Percentiles rank a stretch among this genome's conserved stretches.
phyloP scores from a whole-genome alignment of 2,888 invertebrate species.

The Vanessa cardui region DNA sequence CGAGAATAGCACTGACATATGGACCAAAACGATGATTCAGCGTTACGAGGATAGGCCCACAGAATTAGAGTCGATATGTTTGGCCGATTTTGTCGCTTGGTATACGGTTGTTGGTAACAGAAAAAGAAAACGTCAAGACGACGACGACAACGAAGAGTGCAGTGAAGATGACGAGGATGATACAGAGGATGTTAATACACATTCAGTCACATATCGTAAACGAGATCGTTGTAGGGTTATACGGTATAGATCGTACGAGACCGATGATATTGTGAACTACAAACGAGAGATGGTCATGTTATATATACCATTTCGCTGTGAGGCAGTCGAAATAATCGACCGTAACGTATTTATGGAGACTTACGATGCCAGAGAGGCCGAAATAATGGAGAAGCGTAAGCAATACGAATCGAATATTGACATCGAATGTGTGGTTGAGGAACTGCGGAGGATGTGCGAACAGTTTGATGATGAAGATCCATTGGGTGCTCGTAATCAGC shows the following conservation, averaged over 20 bases:
- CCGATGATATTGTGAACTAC: conserved; percentile 51
- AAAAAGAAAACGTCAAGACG: too few relatives aligned
- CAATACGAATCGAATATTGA: too few relatives aligned
- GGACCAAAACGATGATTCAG: conserved; percentile 62
- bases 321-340: conserved; percentile 37
- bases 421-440: too few relatives aligned
- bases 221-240: conserved; percentile 48
- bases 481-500: too few relatives aligned
- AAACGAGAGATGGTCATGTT: conserved; percentile 48
- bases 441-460: too few relatives aligned
- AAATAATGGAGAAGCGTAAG: too few relatives aligned
- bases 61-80: conserved; percentile 49
- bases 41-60: conserved; percentile 60
- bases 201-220: conserved; percentile 49
- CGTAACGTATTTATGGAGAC: too few relatives aligned
- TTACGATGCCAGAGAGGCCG: too few relatives aligned
- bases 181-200: conserved; percentile 32
- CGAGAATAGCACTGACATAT: conserved; percentile 55
- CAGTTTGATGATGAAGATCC: too few relatives aligned
- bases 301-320: conserved; percentile 37
- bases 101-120: conserved; percentile 39
- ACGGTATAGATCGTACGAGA: conserved; percentile 56
- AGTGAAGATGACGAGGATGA: neutral
- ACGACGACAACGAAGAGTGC: too few relatives aligned
- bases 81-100: conserved; percentile 58